Evolutionary conservation across 2,113 vertebrate species (phyloP).

Genomic region (Mormyrus lacerda): DNA sequence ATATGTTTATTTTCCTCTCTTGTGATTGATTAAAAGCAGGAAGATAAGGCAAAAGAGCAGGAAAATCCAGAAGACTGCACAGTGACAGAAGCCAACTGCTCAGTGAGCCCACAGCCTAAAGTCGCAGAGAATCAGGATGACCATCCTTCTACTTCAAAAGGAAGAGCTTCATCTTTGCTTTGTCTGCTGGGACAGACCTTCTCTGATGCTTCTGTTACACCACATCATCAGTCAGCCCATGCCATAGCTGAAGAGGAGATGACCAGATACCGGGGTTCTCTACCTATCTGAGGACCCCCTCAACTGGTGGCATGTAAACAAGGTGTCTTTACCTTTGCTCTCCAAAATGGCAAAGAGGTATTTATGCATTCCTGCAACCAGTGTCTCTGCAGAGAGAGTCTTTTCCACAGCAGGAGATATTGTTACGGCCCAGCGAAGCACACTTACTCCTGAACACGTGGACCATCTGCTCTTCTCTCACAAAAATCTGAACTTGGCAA

Average conservation of each 20-base stretch:
- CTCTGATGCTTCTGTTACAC: not conserved
- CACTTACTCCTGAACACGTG: conserved; percentile 15
- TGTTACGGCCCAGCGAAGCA: conserved; percentile 12
- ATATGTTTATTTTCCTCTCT: not conserved
- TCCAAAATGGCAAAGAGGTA: conserved; percentile 13
- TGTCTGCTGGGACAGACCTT: not conserved
- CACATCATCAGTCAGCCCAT: not conserved
- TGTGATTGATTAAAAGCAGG: not conserved
- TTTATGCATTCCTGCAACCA: conserved; percentile 20
- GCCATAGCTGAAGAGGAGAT: not conserved
- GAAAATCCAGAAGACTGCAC: not conserved
- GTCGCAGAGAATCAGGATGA: not conserved
- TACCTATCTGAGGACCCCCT: conserved; percentile 22
- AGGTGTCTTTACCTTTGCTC: conserved; percentile 14
- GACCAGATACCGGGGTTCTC: not conserved
- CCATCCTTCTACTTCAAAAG: not conserved
- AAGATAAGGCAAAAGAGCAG: not conserved
- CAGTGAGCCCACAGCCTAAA: not conserved
- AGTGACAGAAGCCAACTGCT: not conserved
- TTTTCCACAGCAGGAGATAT: conserved; percentile 23
- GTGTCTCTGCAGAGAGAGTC: conserved; percentile 22
- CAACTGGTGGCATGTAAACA: conserved; percentile 13
- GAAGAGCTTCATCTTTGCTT: not conserved
- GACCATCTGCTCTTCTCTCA: not conserved
- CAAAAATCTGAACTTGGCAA: not conserved